Evolutionary conservation across 2,797 vertebrate species (phyloP).

Genomic region (Falco novaeseelandiae): DNA sequence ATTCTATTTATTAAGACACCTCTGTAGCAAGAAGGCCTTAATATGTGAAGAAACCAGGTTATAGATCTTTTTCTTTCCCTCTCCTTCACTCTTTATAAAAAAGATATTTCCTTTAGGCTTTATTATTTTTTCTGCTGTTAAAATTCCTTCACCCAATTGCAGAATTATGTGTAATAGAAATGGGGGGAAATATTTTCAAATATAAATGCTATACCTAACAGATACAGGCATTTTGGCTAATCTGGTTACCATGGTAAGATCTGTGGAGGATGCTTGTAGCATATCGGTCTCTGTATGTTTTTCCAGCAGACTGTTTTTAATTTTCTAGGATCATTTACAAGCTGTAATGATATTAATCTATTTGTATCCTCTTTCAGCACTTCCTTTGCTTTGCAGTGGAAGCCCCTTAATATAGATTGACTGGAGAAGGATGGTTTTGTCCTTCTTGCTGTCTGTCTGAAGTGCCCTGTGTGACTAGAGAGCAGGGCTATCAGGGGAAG

Average conservation of each 20-base stretch:
- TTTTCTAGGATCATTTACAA: conserved; percentile 14
- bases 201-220: neutral
- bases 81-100: neutral
- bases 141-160: neutral
- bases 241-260: conserved; percentile 38
- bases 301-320: conserved; percentile 6
- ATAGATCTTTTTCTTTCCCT: neutral
- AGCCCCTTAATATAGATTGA: conserved; percentile 50
- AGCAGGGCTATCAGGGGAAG: neutral
- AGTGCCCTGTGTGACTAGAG: neutral
- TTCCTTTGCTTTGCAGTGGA: conserved; percentile 41
- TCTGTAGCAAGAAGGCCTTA: neutral
- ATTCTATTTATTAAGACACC: neutral
- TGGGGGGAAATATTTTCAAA: neutral
- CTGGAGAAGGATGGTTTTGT: neutral
- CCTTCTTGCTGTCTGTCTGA: neutral
- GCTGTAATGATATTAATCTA: conserved; percentile 30
- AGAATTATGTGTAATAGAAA: neutral
- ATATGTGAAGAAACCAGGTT: neutral
- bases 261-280: neutral
- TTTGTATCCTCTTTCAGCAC: conserved; percentile 22
- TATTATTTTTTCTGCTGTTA: neutral
- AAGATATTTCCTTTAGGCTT: neutral
- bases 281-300: neutral
- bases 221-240: neutral